Percentiles rank a stretch among this genome's conserved stretches.
These are phyloP conservation scores for Mythimna ferrago DNA, from an alignment of 2,888 invertebrate species.

Conservation along the genomic window DNA sequence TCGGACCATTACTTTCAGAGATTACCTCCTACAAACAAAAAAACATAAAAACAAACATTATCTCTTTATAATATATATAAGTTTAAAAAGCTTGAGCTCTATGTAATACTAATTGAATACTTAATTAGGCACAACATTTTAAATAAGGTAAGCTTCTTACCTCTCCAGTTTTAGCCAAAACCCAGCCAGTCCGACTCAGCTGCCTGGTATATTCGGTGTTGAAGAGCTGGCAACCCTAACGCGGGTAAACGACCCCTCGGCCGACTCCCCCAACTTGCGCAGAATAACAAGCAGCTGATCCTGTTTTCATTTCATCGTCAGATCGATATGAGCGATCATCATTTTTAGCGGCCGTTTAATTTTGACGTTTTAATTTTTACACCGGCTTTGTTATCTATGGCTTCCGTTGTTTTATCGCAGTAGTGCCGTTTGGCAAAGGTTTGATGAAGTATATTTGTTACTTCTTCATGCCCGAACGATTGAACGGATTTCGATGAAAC, in stretches of 20 bases:
- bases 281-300: constrained; percentile 58
- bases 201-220: neutral
- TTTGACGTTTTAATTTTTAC: neutral
- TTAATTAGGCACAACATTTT: too few relatives aligned
- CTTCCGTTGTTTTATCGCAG: neutral
- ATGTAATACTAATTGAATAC: too few relatives aligned
- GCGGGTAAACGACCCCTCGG: constrained; percentile 53
- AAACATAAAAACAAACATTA: too few relatives aligned
- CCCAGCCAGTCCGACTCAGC: neutral
- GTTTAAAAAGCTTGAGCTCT: too few relatives aligned
- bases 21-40: too few relatives aligned
- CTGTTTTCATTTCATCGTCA: constrained; percentile 43
- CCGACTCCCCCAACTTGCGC: constrained; percentile 45
- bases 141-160: neutral
- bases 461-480: too few relatives aligned
- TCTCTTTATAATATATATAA: too few relatives aligned
- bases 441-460: too few relatives aligned
- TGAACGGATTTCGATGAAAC: too few relatives aligned
- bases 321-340: constrained; percentile 48
- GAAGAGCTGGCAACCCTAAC: constrained; percentile 5
- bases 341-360: constrained; percentile 29
- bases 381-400: too few relatives aligned
- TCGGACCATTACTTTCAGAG: too few relatives aligned
- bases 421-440: too few relatives aligned
- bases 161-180: neutral